phyloP scores from a whole-genome alignment of 2,888 invertebrate genomes.

The Herminia tarsipennalis region DNA sequence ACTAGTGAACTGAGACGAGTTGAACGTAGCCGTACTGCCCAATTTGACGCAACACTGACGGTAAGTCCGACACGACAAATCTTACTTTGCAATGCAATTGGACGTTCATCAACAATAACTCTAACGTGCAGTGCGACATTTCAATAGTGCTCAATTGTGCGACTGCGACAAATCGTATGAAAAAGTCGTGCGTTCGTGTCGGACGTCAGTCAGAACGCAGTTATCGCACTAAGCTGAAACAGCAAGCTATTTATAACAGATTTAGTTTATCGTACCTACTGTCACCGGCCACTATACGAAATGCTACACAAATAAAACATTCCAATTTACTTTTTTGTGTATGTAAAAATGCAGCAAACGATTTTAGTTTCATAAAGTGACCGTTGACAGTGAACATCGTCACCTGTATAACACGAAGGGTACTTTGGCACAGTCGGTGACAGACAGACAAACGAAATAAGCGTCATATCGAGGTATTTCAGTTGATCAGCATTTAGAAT shows the following conservation, averaged over 20 bases:
- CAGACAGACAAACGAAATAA: conserved; percentile 47
- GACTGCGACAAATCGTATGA: not conserved
- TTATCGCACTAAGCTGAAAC: conserved; percentile 43
- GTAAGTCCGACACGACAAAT: conserved; percentile 8
- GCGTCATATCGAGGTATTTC: conserved; percentile 37
- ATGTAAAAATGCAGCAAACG: too few species aligned
- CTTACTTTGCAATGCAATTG: conserved; percentile 5
- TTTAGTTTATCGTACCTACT: conserved; percentile 11
- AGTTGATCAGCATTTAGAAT: conserved; percentile 16
- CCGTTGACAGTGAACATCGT: conserved; percentile 28
- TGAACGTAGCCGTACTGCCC: not conserved
- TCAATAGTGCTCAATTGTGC: not conserved
- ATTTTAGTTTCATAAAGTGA: conserved; percentile 12
- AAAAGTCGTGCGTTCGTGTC: not conserved
- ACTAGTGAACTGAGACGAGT: too few species aligned
- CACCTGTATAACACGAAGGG: conserved; percentile 39
- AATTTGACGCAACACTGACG: not conserved
- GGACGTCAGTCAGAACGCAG: conserved; percentile 9
- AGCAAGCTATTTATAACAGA: conserved; percentile 50
- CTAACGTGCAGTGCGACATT: not conserved
- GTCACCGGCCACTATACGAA: conserved; percentile 18
- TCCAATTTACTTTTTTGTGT: too few species aligned
- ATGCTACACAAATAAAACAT: not conserved
- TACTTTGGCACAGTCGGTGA: conserved; percentile 70
- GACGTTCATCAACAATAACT: not conserved